Base-by-base conservation (phyloP, 1,140 invertebrate species). In the Acromyrmex charruanus region DNA sequence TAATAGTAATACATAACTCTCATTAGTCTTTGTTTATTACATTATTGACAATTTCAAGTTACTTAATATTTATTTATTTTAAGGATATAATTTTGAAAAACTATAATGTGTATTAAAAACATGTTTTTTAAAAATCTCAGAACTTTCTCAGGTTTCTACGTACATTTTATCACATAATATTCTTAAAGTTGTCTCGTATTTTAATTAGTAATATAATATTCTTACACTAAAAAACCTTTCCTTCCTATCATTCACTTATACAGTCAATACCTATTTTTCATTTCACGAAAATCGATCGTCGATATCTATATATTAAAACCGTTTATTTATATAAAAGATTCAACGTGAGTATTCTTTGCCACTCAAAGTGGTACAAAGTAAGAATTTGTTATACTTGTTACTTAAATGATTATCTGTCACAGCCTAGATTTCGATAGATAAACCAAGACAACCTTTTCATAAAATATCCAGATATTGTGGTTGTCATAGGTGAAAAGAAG, bases 371-470 rank as follows among this genome's bases (percentile, higher is more conserved):
- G 85, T 69, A 80, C 31, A 77, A 49, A 90, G 69, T 65, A 72
- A 31, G 65, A 75, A 87, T 82, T 77, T 61, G 75, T 88, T 89
- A 74, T 44, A 55, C 4, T 72, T 68, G 18, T 65, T 44, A 66
- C 66, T 75, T 89, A 28, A 69, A 44, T 44, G 9, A 74, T 35
- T 18, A 85, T 86, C 86, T 86, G 72, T 77, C 77, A 87, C 94
- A 94, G 94, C 92, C 93, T 92, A 94, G 94, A 93, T 90, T 86
- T 84, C 85, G 91, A 92, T 88, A 92, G 90, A 72, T 81, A 87
- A 80, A 91, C 93, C 92, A 77, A 92, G 93, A 93, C 94, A 95
- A 94, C 93, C 93, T 0, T 69, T 90, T 66, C 71, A 74, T 61
- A 88, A 91, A 90, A 84, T 84, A 66, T 79, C n/a, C 12, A 90